Evolutionary conservation across 2,888 invertebrate genomes (phyloP).

Genomic region (Lingula anatina): DNA sequence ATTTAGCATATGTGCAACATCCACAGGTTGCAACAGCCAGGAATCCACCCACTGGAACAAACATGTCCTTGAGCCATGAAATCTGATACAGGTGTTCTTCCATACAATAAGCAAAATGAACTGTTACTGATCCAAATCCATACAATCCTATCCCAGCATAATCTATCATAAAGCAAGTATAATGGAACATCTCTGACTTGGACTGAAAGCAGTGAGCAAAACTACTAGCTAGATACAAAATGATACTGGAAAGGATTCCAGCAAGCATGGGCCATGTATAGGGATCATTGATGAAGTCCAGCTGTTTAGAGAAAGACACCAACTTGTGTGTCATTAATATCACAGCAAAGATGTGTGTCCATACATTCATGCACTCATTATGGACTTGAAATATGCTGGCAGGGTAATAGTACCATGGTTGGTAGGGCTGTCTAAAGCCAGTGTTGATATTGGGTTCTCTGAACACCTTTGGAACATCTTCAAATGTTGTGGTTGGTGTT

Average conservation of each 20-base stretch:
- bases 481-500: constrained; percentile 23
- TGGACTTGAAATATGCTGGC: constrained; percentile 45
- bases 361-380: constrained; percentile 49
- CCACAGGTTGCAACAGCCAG: constrained; percentile 34
- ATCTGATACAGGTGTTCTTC: constrained; percentile 26
- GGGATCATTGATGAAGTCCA: constrained; percentile 36
- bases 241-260: constrained; percentile 35
- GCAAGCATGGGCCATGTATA: constrained; percentile 45
- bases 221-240: constrained; percentile 39
- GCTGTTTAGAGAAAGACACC: constrained; percentile 24
- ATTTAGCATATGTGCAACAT: constrained; percentile 42
- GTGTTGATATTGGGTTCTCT: constrained; percentile 45
- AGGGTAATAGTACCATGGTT: constrained; percentile 45
- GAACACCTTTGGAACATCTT: constrained; percentile 40
- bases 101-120: constrained; percentile 45
- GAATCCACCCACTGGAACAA: constrained; percentile 33
- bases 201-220: constrained; percentile 45
- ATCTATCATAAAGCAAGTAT: constrained; percentile 49
- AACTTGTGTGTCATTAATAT: constrained; percentile 21
- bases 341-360: constrained; percentile 44
- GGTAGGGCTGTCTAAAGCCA: constrained; percentile 44
- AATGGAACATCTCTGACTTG: constrained; percentile 44
- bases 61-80: constrained; percentile 20
- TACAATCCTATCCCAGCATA: constrained; percentile 51
- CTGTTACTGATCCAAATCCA: constrained; percentile 46